phyloP scores from a whole-genome alignment of 2,797 vertebrate species.

The Rhabdomys pumilio region DNA sequence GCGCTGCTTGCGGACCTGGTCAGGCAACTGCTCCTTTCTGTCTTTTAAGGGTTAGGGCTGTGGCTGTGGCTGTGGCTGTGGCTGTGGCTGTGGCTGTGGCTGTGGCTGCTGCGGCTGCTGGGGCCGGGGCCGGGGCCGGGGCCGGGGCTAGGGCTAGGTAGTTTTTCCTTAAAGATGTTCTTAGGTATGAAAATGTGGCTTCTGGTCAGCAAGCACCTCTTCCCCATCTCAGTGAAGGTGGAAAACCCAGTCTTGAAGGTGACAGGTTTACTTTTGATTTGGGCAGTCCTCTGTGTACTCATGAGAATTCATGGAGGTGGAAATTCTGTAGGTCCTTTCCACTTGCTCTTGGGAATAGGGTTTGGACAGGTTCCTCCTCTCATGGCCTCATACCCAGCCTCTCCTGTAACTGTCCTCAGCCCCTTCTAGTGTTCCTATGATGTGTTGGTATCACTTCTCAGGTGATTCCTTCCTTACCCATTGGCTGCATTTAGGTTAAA shows the following conservation, averaged over 20 bases:
- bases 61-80: no score
- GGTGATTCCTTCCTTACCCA: neutral
- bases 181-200: neutral
- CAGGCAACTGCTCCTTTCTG: neutral
- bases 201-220: neutral
- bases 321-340: neutral
- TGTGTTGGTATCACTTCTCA: neutral
- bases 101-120: no score
- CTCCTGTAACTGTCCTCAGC: no score
- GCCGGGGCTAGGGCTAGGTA: neutral
- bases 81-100: no score
- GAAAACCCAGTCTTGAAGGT: neutral
- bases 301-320: neutral
- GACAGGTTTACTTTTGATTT: neutral
- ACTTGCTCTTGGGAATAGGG: neutral
- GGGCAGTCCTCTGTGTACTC: neutral
- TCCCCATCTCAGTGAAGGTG: neutral
- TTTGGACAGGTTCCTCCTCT: neutral
- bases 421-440: neutral
- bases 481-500: neutral
- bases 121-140: no score
- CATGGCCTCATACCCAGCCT: neutral
- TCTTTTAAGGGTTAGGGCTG: neutral
- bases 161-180: neutral
- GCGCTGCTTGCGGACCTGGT: fast-evolving